phyloP scores from a whole-genome alignment of 2,797 vertebrate genomes.

The Ptychobarbus kaznakovi region DNA sequence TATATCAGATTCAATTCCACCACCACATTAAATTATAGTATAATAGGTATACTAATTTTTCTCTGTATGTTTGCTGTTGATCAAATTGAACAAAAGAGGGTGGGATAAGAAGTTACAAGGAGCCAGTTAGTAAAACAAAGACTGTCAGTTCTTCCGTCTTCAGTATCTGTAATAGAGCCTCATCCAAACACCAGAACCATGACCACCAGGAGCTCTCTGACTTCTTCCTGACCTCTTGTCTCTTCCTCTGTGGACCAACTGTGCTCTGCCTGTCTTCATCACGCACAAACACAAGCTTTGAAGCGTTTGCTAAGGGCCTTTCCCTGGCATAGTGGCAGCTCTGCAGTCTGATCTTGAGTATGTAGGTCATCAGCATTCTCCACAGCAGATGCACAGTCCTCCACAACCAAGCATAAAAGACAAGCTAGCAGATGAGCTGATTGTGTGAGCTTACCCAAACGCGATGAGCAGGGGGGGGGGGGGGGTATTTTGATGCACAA shows the following conservation, averaged over 20 bases:
- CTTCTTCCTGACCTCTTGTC: slow-evolving; percentile 59
- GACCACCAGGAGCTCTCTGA: slow-evolving; percentile 27
- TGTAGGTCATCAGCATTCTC: slow-evolving; percentile 80
- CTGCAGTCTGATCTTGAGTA: slow-evolving; percentile 74
- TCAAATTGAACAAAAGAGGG: background rate
- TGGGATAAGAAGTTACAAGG: background rate
- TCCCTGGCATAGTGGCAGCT: slow-evolving; percentile 48
- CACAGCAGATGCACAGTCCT: slow-evolving; percentile 68
- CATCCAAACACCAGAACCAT: slow-evolving; percentile 29
- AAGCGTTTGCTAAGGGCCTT: slow-evolving; percentile 44
- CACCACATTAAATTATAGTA: background rate
- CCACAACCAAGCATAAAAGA: slow-evolving; percentile 78
- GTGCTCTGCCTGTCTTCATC: slow-evolving; percentile 47
- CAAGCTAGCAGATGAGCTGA: slow-evolving; percentile 69
- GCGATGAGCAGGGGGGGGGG: background rate
- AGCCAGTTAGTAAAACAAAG: background rate
- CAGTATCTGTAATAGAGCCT: background rate
- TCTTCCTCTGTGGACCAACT: slow-evolving; percentile 54
- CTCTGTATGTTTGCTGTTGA: background rate
- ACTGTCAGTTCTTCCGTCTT: background rate
- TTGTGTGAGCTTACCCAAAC: slow-evolving; percentile 66
- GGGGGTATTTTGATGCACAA: slow-evolving; percentile 34
- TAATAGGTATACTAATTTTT: background rate
- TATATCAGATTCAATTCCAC: background rate
- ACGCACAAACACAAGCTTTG: slow-evolving; percentile 45